These are phyloP conservation scores for Bungarus multicinctus DNA, from an alignment of 2,113 vertebrate genomes.

Conservation along the genomic window DNA sequence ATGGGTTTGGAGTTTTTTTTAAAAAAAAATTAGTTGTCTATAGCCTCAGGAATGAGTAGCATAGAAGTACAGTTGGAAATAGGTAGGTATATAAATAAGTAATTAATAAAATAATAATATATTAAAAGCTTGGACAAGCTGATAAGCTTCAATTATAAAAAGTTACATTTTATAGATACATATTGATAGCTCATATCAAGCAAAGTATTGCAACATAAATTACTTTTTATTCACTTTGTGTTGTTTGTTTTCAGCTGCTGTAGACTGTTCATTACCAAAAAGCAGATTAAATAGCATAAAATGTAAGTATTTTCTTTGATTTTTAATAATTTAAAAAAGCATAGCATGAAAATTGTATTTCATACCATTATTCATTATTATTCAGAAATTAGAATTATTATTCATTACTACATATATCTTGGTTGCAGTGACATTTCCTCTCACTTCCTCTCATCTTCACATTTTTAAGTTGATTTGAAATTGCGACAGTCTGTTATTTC, in stretches of 20 bases:
- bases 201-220: background rate
- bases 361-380: background rate
- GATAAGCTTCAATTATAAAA: background rate
- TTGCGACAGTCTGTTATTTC: background rate
- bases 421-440: background rate
- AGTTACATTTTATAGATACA: constrained; percentile 19
- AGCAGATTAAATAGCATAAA: constrained; percentile 83
- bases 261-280: constrained; percentile 86
- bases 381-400: background rate
- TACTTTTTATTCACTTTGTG: background rate
- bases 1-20: background rate
- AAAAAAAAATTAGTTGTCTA: background rate
- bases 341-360: background rate
- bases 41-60: background rate
- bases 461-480: background rate
- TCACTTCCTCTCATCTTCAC: background rate
- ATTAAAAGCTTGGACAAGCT: constrained; percentile 9
- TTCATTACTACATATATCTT: background rate
- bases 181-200: constrained; percentile 1
- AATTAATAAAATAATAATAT: background rate
- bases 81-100: background rate
- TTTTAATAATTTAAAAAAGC: constrained; percentile 20
- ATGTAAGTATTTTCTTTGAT: constrained; percentile 74
- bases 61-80: background rate
- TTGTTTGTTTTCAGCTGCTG: constrained; percentile 76